Percentiles rank a stretch among this genome's conserved stretches.
Evolutionary conservation across 1,140 invertebrate species (phyloP).

Genomic region (Rhagoletis pomonella): DNA sequence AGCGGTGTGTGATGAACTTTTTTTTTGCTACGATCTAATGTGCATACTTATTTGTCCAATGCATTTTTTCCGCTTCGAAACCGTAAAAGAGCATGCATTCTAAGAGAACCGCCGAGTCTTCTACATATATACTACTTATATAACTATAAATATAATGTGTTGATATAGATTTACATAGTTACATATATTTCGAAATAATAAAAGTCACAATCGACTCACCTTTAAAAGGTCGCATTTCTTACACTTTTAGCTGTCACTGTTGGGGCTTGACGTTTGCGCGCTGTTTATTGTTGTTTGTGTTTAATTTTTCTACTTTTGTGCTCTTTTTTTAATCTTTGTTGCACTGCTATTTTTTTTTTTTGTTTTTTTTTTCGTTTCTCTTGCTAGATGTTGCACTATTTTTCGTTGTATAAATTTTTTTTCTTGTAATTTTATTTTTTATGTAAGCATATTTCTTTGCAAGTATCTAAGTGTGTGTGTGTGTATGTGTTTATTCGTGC

Average conservation of each 20-base stretch:
- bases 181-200: not conserved
- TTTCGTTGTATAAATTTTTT: not conserved
- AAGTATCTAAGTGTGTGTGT: not conserved
- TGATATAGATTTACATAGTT: not conserved
- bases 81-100: too few relatives aligned
- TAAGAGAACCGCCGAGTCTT: too few relatives aligned
- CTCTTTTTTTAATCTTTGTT: not conserved
- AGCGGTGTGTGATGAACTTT: too few relatives aligned
- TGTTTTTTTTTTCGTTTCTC: not conserved
- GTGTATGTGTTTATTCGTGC: not conserved
- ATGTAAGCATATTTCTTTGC: not conserved
- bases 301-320: not conserved
- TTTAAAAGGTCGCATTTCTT: constrained; percentile 46
- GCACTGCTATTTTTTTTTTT: not conserved
- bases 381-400: not conserved
- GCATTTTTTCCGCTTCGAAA: too few relatives aligned
- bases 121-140: too few relatives aligned
- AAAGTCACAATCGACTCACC: constrained; percentile 34
- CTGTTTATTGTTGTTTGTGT: not conserved
- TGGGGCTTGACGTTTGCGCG: constrained; percentile 6
- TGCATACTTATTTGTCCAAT: too few relatives aligned
- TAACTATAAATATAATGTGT: too few relatives aligned
- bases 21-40: too few relatives aligned
- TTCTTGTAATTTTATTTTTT: not conserved
- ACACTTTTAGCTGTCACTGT: constrained; percentile 13